Conservation (phyloP, 2,888 invertebrate genomes). For the Proisotoma minuta region DNA sequence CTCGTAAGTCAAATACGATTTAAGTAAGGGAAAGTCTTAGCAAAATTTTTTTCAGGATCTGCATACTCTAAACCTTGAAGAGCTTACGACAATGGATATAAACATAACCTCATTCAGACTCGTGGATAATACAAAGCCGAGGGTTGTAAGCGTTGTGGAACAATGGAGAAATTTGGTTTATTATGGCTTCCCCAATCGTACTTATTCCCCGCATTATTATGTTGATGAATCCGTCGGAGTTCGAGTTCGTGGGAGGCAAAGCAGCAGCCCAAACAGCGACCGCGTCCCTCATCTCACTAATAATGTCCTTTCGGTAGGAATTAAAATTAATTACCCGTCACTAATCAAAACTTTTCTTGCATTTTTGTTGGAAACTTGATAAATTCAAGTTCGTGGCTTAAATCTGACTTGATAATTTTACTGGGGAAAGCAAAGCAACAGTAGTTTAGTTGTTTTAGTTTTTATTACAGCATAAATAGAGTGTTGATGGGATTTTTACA, state of each 20-base stretch:
- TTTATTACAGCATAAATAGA: conserved; percentile 15
- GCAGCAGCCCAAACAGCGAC: conserved; percentile 25
- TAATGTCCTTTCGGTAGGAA: conserved; percentile 37
- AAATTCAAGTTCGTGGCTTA: too few relatives aligned
- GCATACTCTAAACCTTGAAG: conserved; percentile 84
- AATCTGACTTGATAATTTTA: too few relatives aligned
- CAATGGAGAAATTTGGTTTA: conserved; percentile 59
- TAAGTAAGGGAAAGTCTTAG: neutral
- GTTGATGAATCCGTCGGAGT: conserved; percentile 21
- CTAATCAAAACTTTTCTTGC: too few relatives aligned
- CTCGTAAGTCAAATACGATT: conserved; percentile 34
- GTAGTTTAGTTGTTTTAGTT: conserved; percentile 2
- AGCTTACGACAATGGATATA: conserved; percentile 90
- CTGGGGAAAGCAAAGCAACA: neutral
- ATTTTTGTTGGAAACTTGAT: too few relatives aligned
- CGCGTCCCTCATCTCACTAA: conserved; percentile 35
- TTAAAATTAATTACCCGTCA: neutral
- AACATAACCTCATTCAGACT: conserved; percentile 90
- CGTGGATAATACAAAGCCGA: conserved; percentile 76
- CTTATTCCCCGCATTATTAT: conserved; percentile 20
- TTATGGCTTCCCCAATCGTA: conserved; percentile 38
- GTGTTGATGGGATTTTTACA: neutral
- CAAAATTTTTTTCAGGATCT: conserved; percentile 63
- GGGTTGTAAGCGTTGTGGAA: conserved; percentile 70
- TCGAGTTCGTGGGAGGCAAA: conserved; percentile 22